Conservation (phyloP, 2,797 vertebrate species). For the Danio jaintianensis region DNA sequence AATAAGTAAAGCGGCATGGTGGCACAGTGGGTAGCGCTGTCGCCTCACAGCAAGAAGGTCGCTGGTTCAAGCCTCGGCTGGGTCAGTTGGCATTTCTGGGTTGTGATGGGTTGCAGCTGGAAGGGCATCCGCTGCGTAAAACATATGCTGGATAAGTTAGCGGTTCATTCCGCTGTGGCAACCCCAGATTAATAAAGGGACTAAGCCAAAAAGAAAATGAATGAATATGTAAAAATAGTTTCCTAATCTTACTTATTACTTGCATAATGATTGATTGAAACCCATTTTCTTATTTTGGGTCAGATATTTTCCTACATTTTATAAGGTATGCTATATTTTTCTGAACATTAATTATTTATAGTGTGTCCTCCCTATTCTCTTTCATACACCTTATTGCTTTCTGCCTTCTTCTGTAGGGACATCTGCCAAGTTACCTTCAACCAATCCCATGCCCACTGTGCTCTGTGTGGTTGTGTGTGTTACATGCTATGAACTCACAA, state of each 20-base stretch:
- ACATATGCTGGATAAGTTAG: no score
- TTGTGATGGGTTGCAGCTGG: no score
- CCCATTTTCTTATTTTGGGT: background rate
- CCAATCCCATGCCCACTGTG: slow-evolving; percentile 32
- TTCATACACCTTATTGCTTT: slow-evolving; percentile 4
- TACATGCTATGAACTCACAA: slow-evolving; percentile 40
- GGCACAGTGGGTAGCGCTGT: no score
- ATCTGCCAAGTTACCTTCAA: slow-evolving; percentile 46
- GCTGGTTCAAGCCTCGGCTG: no score
- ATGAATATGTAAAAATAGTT: background rate
- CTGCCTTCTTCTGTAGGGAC: slow-evolving; percentile 19
- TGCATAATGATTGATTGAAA: slow-evolving; percentile 4
- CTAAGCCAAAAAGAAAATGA: no score
- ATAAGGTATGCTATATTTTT: background rate
- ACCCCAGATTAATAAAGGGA: no score
- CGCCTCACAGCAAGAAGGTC: no score
- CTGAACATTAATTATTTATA: slow-evolving; percentile 2
- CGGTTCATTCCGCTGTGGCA: no score
- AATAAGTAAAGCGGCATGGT: no score
- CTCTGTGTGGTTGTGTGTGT: slow-evolving; percentile 31
- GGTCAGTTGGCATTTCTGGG: no score
- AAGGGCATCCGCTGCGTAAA: no score
- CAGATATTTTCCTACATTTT: background rate
- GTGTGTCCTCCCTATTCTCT: slow-evolving; percentile 10
- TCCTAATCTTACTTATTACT: background rate